phyloP scores from a whole-genome alignment of 2,113 vertebrate species.

The Prietella phreatophila region DNA sequence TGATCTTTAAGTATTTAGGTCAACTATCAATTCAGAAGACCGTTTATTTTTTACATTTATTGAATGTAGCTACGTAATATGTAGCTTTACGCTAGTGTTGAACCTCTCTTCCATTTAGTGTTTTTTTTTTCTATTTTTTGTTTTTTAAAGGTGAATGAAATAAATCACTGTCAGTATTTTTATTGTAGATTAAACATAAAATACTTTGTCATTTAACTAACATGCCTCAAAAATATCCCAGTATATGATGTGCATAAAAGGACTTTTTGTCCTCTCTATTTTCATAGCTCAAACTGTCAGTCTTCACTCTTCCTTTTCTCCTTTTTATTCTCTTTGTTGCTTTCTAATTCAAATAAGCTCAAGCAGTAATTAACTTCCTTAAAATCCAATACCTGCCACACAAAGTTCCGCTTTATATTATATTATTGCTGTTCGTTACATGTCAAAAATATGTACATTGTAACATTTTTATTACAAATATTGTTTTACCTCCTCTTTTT shows the following conservation, averaged over 20 bases:
- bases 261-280: not conserved
- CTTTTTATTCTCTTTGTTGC: not conserved
- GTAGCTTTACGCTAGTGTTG: not conserved
- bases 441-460: not conserved
- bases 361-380: not conserved
- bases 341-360: conserved; percentile 19
- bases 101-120: not conserved
- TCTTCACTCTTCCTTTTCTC: not conserved
- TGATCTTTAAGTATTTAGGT: too few relatives aligned
- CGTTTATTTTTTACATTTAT: too few relatives aligned
- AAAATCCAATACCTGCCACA: not conserved
- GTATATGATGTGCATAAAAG: not conserved
- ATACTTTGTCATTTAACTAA: not conserved
- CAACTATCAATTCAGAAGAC: too few relatives aligned
- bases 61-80: not conserved
- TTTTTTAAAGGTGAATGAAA: not conserved
- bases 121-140: not conserved
- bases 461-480: too few relatives aligned
- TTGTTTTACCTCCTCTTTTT: too few relatives aligned
- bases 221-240: not conserved
- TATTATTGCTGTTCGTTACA: not conserved
- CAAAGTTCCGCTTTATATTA: not conserved
- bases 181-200: not conserved
- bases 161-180: not conserved
- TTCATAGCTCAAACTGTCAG: not conserved